Percentiles rank a stretch among this genome's conserved stretches.
These are phyloP conservation scores for Pyrgus malvae DNA, from an alignment of 2,888 invertebrate species.

Conservation along the genomic window DNA sequence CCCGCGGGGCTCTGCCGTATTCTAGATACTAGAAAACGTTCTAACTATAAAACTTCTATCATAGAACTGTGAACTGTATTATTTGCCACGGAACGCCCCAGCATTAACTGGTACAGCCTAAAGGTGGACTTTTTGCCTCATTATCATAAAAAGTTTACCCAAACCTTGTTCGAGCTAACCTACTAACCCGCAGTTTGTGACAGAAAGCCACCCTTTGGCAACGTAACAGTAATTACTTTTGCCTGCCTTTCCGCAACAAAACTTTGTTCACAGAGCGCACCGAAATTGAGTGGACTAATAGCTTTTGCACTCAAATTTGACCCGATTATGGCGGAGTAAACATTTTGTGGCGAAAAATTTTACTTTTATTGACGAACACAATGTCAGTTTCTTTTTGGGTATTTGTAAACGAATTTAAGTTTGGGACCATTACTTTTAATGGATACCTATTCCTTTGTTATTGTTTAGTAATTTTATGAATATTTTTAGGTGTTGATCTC, in stretches of 20 bases:
- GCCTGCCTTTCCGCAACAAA: conserved; percentile 8
- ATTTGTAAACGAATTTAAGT: too few relatives aligned
- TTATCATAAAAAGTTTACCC: conserved; percentile 15
- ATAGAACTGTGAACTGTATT: too few relatives aligned
- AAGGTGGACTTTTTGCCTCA: too few relatives aligned
- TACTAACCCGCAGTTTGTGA: conserved; percentile 3
- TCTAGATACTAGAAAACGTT: too few relatives aligned
- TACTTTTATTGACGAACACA: neutral
- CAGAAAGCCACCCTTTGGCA: conserved; percentile 11
- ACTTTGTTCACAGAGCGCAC: conserved; percentile 12
- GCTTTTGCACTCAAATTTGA: conserved; percentile 18
- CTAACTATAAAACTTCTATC: too few relatives aligned
- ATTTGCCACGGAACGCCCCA: too few relatives aligned
- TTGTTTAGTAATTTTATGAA: too few relatives aligned
- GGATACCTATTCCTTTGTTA: too few relatives aligned
- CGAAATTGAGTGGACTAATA: conserved; percentile 20
- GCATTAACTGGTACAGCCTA: too few relatives aligned
- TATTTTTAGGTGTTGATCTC: too few relatives aligned
- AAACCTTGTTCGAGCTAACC: conserved; percentile 6
- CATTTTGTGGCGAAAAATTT: conserved; percentile 1
- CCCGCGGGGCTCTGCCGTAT: too few relatives aligned
- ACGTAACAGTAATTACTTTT: conserved; percentile 13
- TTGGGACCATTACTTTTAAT: too few relatives aligned
- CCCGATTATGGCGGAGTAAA: conserved; percentile 11
- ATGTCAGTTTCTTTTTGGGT: neutral